Evolutionary conservation across 2,888 invertebrate genomes (phyloP), one percentile per base, ranked within the genome.

Genomic region (Schizaphis graminum): DNA sequence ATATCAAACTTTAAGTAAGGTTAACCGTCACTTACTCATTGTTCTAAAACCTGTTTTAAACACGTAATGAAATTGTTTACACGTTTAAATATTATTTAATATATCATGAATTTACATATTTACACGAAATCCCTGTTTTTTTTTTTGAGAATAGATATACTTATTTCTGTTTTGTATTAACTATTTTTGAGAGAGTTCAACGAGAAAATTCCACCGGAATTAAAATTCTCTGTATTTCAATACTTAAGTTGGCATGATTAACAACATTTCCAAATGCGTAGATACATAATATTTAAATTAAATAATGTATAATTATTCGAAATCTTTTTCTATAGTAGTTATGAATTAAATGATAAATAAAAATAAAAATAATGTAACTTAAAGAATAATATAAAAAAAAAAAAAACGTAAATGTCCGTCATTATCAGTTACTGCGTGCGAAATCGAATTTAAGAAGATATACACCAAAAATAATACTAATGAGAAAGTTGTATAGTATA

Each of bases 21-120:
- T 91, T 91, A 35, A 77, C 53, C 3, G 84, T 53, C 35, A 88
- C 35, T 41, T n/a, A 47, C n/a, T 44, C 41, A 88, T 87, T 88
- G 88, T 89, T 89, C 47, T 44, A 41, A 93, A 89, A 93, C 77
- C 89, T 84, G 89, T 93, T 89, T 89, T 77, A 41, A 88, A 89
- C 56, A 44, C 53, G 87, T 93, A 84, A 89, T 77, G 53, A 11
- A 26, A 88, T 89, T 89, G 77, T 92, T 92, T 89, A 92, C 89
- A 57, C 56, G 44, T 11, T 85, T 47, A 5, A 35, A 57, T 85
- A 88, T 53, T 56, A 77, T 91, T 11, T 84, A 91, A 91, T 53
- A 53, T 53, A 53, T 56, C 4, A 84, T n/a, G 21, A 44, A 85
- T 56, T 85, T 56, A 84, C 10, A 53, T 91, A 85, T 35, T 84